Conservation (phyloP, 1,140 invertebrate species). For the Pinna nobilis region DNA sequence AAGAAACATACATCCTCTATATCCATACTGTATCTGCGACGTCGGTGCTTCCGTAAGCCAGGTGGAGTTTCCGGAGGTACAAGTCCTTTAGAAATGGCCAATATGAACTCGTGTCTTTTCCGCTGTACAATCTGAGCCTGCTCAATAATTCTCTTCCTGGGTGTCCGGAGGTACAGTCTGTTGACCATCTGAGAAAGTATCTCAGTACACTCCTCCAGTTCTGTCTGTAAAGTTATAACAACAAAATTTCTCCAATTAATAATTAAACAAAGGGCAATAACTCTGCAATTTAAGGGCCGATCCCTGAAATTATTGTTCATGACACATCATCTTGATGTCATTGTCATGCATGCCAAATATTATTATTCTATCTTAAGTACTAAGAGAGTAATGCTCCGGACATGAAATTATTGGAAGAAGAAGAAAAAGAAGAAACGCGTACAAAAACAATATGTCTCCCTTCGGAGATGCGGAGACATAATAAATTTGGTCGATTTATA, state of each 20-base stretch:
- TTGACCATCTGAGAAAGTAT: constrained; percentile 82
- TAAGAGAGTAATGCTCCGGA: no score
- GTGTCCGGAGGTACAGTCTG: constrained; percentile 80
- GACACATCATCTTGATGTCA: no score
- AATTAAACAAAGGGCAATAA: background rate
- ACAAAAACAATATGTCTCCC: no score
- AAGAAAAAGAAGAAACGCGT: no score
- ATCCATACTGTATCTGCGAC: constrained; percentile 65
- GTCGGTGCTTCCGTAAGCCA: constrained; percentile 73
- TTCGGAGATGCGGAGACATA: background rate
- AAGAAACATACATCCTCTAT: constrained; percentile 63
- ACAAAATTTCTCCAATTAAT: background rate
- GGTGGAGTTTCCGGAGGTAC: constrained; percentile 82
- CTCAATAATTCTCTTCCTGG: constrained; percentile 80
- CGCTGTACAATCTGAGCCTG: constrained; percentile 78
- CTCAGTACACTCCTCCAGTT: constrained; percentile 82
- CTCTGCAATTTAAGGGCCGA: background rate
- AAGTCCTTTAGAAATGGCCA: constrained; percentile 81
- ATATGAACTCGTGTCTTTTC: constrained; percentile 81
- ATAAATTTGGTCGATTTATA: background rate
- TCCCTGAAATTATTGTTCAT: no score
- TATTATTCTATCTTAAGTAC: no score
- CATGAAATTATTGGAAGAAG: no score
- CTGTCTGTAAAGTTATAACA: constrained; percentile 76
- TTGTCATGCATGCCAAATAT: no score